A percentile compares a stretch with the other conserved stretches of the same genome.
These are phyloP conservation scores for Eulemur rufifrons DNA, from an alignment of 2,113 vertebrate species.

Conservation along the genomic window DNA sequence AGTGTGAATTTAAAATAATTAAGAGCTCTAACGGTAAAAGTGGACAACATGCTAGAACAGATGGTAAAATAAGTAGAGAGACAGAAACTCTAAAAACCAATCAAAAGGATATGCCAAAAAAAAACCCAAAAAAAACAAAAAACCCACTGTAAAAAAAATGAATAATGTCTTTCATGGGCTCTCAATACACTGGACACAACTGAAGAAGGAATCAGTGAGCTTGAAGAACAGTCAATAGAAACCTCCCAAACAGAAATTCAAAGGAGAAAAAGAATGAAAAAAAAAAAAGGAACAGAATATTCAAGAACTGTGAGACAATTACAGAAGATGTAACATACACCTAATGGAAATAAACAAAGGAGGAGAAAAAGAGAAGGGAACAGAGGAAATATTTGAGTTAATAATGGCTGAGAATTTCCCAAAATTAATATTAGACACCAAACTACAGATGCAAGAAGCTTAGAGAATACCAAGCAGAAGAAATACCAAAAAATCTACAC, in stretches of 20 bases:
- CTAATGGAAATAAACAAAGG: not conserved
- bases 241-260: not conserved
- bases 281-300: not conserved
- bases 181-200: not conserved
- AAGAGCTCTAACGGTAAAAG: not conserved
- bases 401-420: not conserved
- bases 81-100: not conserved
- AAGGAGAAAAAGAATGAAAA: not conserved
- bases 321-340: not conserved
- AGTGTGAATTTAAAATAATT: not conserved
- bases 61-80: not conserved
- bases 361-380: not conserved
- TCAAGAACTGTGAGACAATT: not conserved
- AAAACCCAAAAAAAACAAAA: not conserved
- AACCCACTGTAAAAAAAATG: not conserved
- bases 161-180: not conserved
- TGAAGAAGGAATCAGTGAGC: not conserved
- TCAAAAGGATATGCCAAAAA: not conserved
- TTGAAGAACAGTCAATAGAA: not conserved
- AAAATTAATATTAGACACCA: not conserved
- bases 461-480: not conserved
- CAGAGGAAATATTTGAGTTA: not conserved
- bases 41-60: not conserved
- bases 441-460: not conserved
- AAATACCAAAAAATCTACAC: not conserved